phyloP scores from a whole-genome alignment of 2,888 invertebrate genomes.

The Rutpela maculata region DNA sequence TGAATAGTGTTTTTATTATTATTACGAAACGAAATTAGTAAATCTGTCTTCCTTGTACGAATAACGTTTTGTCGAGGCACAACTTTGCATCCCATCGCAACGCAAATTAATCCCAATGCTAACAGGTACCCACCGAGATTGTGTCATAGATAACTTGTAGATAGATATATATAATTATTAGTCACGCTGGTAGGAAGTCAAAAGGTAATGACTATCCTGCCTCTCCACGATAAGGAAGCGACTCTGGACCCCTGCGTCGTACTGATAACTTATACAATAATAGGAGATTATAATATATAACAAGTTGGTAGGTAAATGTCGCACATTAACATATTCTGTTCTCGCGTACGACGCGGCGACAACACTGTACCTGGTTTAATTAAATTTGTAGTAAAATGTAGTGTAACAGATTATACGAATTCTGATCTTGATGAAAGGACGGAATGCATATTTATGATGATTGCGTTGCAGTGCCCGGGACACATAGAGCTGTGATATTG shows the following conservation, averaged over 20 bases:
- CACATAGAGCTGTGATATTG: neutral
- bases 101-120: neutral
- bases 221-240: conserved; percentile 16
- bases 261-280: conserved; percentile 24
- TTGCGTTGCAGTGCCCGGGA: neutral
- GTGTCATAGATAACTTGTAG: neutral
- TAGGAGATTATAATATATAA: conserved; percentile 12
- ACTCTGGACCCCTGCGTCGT: conserved; percentile 6
- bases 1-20: too few species aligned
- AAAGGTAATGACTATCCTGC: conserved; percentile 20
- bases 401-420: conserved; percentile 18
- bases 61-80: neutral
- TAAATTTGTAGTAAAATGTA: conserved; percentile 19
- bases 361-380: conserved; percentile 17
- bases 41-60: neutral
- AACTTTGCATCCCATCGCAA: neutral
- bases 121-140: conserved; percentile 7
- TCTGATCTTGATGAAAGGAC: neutral
- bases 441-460: neutral
- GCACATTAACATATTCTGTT: conserved; percentile 19
- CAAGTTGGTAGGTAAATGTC: conserved; percentile 15
- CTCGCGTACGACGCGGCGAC: neutral
- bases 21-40: too few species aligned
- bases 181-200: neutral
- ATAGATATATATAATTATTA: conserved; percentile 9